Evolutionary conservation across 2,888 invertebrate genomes (phyloP), one percentile per base, ranked within the genome.

Genomic region (Byasa hedistus): DNA sequence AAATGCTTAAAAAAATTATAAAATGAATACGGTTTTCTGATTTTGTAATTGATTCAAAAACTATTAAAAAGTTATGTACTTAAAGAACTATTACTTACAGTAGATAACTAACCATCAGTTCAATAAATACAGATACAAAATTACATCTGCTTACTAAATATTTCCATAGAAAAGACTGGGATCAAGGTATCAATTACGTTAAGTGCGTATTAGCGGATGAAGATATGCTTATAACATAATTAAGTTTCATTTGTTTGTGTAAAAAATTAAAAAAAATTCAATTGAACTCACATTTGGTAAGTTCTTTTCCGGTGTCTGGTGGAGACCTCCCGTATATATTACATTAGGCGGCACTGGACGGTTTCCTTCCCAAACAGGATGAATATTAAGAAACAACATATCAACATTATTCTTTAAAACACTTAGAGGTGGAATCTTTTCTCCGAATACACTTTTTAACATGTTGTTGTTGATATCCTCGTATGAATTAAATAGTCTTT

Each of bases 311-410:
- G 69, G 60, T 32, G 69, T 71, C 51, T 69, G 69, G 66, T 72
- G 73, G 17, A 72, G 58, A 1, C 71, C 71, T 36, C 73, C 72
- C 61, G 72, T 68, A 39, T 69, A 70, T 44, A 72, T 52, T 17
- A 72, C 65, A 44, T 68, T 69, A 1, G 72, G 68, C 2, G 72
- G 72, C 22, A 72, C 68, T 7, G 72, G 74, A 1, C 71, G 69
- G 27, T 71, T 72, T 17, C 60, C 68, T 19, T 71, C 71, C 74
- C 74, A 74, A 2, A 71, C 27, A 1, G 71, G 70, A 65, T 73
- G 70, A 10, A 70, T 64, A 54, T 74, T 74, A 23, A 71, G 57
- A 59, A 85, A 75, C 22, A 82, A 66, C 70, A 84, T 64, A 15
- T 59, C 59, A 48, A 59, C 24, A 27, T 51, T 59, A 19, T 59